Evolutionary conservation across 2,888 invertebrate genomes (phyloP), one percentile per base, ranked within the genome.

Genomic region (Oscheius sp.): DNA sequence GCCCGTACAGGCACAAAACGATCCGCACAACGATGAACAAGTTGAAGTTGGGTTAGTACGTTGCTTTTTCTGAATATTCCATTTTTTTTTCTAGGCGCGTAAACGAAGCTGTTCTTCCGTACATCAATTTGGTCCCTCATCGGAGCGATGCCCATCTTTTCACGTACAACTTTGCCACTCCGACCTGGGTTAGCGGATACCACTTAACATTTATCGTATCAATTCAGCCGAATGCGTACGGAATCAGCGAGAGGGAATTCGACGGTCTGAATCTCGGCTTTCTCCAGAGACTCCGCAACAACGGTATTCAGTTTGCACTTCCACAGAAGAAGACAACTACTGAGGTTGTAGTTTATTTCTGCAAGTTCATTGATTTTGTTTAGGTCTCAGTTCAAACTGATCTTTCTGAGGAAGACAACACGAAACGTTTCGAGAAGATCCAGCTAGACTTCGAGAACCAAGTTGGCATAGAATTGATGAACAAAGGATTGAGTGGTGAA

Each of bases 341-440:
- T 29, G 72, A 72, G 72, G 72, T 72, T 37, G 4, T 21, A 21
- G 59, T 60, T 42, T 71, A 1, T 2, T 48, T 60, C 47, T 42
- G 42, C 42, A 3, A 42, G 42, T 3, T 58, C 37, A 48, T 74
- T 21, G 0, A 2, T 57, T 33, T 50, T 58, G 13, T 57, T 68
- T 48, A 74, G 74, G 68, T 59, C 11, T 74, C 74, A 11, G 66
- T 66, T 37, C 74, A 74, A 59, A 74, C 74, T 10, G 68, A 74
- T 47, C 48, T 57, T 48, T 58, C 59, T 1, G 68, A 37, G n/a
- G 68, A 53, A 68, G 35, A 48, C 29, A 32, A 65, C 53, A 55
- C 73, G 62, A 75, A 72, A 60, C 63, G 74, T 62, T 60, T 55
- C 60, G 70, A 76, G 68, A 72, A 72, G 65, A 75, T 73, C 66